These are phyloP conservation scores for Agapetus fuscipes DNA, from an alignment of 2,888 invertebrate species.

Conservation along the genomic window DNA sequence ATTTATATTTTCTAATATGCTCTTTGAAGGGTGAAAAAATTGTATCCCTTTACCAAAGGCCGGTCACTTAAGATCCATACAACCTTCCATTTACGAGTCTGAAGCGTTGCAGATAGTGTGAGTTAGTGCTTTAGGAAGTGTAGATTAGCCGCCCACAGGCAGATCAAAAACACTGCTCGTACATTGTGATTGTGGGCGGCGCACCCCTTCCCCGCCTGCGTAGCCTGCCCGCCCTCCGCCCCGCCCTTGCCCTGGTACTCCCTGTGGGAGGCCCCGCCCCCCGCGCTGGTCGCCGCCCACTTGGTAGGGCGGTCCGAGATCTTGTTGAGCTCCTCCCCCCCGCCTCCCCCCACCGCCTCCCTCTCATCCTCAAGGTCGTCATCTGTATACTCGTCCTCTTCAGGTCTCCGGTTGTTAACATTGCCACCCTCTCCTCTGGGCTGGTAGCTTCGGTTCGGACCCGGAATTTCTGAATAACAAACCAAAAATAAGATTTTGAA, in stretches of 20 bases:
- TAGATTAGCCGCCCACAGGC: no score
- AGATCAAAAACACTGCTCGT: no score
- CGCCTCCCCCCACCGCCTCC: slow-evolving; percentile 24
- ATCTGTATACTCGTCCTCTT: slow-evolving; percentile 41
- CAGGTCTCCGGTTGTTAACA: slow-evolving; percentile 34
- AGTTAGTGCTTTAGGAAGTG: no score
- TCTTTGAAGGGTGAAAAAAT: no score
- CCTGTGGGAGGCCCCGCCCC: slow-evolving; percentile 6
- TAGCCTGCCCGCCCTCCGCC: slow-evolving; percentile 8
- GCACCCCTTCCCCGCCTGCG: slow-evolving; percentile 6
- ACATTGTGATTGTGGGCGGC: no score
- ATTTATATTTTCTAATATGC: no score
- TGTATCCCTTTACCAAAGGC: no score
- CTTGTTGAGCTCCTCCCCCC: slow-evolving; percentile 34
- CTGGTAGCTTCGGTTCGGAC: slow-evolving; percentile 40
- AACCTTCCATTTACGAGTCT: no score
- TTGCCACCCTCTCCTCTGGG: slow-evolving; percentile 38
- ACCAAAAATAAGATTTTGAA: no score
- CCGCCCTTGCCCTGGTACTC: slow-evolving; percentile 10
- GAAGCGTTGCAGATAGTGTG: no score
- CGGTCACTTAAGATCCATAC: no score
- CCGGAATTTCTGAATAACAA: slow-evolving; percentile 38
- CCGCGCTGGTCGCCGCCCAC: slow-evolving; percentile 39
- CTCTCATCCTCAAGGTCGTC: slow-evolving; percentile 27
- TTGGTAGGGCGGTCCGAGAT: slow-evolving; percentile 43